Evolutionary conservation across 1,140 invertebrate species (phyloP).

Genomic region (Nasonia longicornis): DNA sequence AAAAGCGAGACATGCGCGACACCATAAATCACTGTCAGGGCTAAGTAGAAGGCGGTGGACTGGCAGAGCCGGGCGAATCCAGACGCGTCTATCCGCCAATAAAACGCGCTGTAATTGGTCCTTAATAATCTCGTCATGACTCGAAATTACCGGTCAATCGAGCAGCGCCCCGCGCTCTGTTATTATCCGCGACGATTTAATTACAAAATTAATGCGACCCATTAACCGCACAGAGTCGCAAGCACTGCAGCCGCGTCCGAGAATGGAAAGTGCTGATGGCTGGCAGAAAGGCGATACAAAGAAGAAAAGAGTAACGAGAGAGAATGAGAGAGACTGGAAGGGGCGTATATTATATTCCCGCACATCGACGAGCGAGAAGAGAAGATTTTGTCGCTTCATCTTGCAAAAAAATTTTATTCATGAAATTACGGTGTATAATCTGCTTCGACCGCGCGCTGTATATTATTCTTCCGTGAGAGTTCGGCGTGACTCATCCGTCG

Average conservation of each 20-base stretch:
- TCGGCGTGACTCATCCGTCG: conserved; percentile 36
- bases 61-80: conserved; percentile 44
- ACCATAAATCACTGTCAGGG: conserved; percentile 62
- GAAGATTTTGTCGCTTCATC: not conserved
- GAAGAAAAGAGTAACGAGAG: conserved; percentile 15
- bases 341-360: not conserved
- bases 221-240: conserved; percentile 53
- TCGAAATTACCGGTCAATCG: conserved; percentile 59
- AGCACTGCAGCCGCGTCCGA: not conserved
- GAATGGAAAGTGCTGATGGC: conserved; percentile 39
- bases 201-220: conserved; percentile 66
- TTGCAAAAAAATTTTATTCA: conserved; percentile 14
- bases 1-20: conserved; percentile 38
- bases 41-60: conserved; percentile 63
- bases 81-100: conserved; percentile 56
- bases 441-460: not conserved
- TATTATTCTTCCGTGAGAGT: conserved; percentile 31
- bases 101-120: conserved; percentile 63
- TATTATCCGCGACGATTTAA: conserved; percentile 67
- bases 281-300: not conserved
- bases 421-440: conserved; percentile 9
- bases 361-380: not conserved
- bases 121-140: conserved; percentile 69
- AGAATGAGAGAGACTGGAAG: not conserved
- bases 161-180: conserved; percentile 55